Conservation (phyloP, 2,797 vertebrate species). For the Peromyscus attwateri region DNA sequence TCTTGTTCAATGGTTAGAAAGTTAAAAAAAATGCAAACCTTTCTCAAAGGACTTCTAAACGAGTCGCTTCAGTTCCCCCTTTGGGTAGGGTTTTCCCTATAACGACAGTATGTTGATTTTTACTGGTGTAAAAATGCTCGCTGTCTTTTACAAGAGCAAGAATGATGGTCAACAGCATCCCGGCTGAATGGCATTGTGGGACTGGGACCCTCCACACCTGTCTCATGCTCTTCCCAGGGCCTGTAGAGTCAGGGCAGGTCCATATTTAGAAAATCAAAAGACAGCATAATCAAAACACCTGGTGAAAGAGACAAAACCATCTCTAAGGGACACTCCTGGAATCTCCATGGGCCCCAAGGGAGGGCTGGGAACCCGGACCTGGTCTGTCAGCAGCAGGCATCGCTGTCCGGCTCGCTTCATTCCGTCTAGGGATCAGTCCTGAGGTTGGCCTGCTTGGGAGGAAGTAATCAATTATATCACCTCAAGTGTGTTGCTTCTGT, state of each 20-base stretch:
- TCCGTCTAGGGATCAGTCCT: slow-evolving; percentile 54
- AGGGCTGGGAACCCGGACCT: not conserved
- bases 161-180: not conserved
- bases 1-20: not conserved
- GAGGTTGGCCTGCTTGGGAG: slow-evolving; percentile 51
- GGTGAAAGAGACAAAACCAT: not conserved
- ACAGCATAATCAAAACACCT: not conserved
- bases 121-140: not conserved
- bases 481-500: slow-evolving; percentile 77
- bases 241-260: not conserved
- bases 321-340: not conserved
- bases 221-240: not conserved
- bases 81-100: not conserved
- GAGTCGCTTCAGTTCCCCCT: not conserved
- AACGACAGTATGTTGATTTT: not conserved
- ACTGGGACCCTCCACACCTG: not conserved
- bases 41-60: not conserved
- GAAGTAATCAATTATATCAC: slow-evolving; percentile 80
- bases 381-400: slow-evolving; percentile 12
- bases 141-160: not conserved
- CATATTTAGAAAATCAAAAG: slow-evolving; percentile 2
- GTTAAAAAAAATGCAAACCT: not conserved
- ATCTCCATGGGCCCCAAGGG: not conserved
- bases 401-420: slow-evolving; percentile 14
- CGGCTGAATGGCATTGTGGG: not conserved